Evolutionary conservation across 2,797 vertebrate species (phyloP), one percentile per base, ranked within the genome.

Genomic region (Pantherophis alleghaniensis): DNA sequence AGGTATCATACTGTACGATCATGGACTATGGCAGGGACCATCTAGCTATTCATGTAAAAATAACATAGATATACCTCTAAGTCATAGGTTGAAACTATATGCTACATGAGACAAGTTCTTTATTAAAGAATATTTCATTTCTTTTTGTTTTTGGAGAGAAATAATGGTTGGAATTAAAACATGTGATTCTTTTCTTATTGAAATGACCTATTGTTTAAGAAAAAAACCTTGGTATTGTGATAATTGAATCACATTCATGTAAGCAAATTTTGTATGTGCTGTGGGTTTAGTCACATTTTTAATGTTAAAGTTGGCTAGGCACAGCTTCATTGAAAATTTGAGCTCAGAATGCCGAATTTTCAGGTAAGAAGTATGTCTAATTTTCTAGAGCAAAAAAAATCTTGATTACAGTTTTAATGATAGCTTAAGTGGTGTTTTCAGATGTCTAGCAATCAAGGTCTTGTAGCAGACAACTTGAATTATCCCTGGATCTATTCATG

Each of bases 341-440:
- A 96, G 92, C 69, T 74, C 74, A 42, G 42, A 94, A 94, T 56
- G n/a, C 87, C 92, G 0, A 94, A 95, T 96, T 95, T 96, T 86
- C 91, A 95, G 93, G 94, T 96, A 96, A 96, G 95, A 96, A 95
- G 95, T 57, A 83, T 94, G 93, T 95, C 94, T 94, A 95, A 57
- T 97, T 96, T 97, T 95, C 94, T 93, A 91, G 91, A 96, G 95
- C 95, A 96, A 96, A 92, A 97, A 96, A 96, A 96, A 96, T 95
- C 95, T 96, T 97, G 97, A 97, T 97, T 97, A 96, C 96, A 96
- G 96, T 92, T 96, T 96, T 97, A 97, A 97, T 97, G 96, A 96
- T 97, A 96, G 94, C 95, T 96, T 97, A 97, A 97, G 95, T 96
- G 92, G 69, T 97, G 95, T 97, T 97, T 97, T 97, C 95, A 95